Conservation (phyloP, 2,888 invertebrate genomes). For the Diploptera punctata region DNA sequence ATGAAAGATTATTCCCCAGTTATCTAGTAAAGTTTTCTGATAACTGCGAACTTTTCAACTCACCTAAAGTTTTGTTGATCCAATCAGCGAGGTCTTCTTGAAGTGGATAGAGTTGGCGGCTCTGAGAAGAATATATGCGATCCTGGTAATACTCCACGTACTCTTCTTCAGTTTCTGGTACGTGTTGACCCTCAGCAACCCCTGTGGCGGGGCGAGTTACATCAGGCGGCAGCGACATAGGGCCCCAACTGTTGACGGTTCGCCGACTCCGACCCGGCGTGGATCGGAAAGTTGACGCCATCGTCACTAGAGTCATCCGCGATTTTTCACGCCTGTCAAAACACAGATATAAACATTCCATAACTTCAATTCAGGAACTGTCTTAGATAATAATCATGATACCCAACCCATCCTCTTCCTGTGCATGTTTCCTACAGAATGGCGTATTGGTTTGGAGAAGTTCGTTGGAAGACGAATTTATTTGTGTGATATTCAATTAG, state of each 20-base stretch:
- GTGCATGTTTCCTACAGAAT: too few relatives aligned
- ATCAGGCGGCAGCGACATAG: constrained; percentile 25
- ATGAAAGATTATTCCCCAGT: too few relatives aligned
- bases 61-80: constrained; percentile 85
- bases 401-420: too few relatives aligned
- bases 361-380: too few relatives aligned
- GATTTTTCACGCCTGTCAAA: not conserved
- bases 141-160: constrained; percentile 70
- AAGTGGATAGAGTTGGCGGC: constrained; percentile 78
- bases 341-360: too few relatives aligned
- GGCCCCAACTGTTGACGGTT: constrained; percentile 19
- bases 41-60: too few relatives aligned
- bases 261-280: constrained; percentile 26
- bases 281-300: constrained; percentile 25
- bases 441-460: too few relatives aligned
- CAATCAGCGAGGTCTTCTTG: constrained; percentile 89
- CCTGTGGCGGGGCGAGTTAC: constrained; percentile 50
- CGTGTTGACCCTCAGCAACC: constrained; percentile 50
- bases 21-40: too few relatives aligned
- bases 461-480: too few relatives aligned
- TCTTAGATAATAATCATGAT: too few relatives aligned
- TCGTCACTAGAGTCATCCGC: constrained; percentile 18
- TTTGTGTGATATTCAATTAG: too few relatives aligned
- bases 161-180: constrained; percentile 61
- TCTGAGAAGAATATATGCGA: constrained; percentile 76